Evolutionary conservation across 2,113 vertebrate genomes (phyloP), one percentile per base, ranked within the genome.

Genomic region (Passer domesticus): DNA sequence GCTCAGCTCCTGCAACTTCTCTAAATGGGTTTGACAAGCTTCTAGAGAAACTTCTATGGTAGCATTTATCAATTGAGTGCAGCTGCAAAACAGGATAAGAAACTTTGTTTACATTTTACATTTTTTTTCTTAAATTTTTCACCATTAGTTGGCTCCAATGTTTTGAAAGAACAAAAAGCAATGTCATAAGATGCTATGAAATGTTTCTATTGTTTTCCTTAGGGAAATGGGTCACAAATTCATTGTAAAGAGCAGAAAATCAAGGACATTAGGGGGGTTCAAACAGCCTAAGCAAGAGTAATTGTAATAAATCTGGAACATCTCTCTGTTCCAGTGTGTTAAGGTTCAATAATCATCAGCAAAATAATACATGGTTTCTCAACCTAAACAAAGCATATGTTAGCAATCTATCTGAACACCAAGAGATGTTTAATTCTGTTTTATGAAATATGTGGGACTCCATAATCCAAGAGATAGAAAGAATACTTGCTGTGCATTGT

Each of bases 131-230:
- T 41, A 79, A 62, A 47, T 75, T 81, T 92, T 79, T 89, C 64
- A 63, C 64, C 68, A 86, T 83, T 95, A 94, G 43, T 84, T 83
- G 79, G 82, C 50, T 62, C 70, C 30, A 60, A 5, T 83, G 78
- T 86, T 95, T 94, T 60, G 55, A 83, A 89, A 88, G 27, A 91
- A 74, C 10, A 37, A 44, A 86, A 78, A 91, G 74, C 35, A 76
- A 80, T 43, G 15, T 50, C 56, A 58, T 76, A 70, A 86, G 70
- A 89, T 37, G 49, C 39, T 93, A 83, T 66, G 46, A 83, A 96
- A 92, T 52, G 9, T 76, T 90, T 95, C 82, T 33, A 21, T 92
- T 94, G 37, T 95, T 96, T 90, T 69, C 76, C 73, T 73, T 76
- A 60, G 64, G 49, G 83, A 92, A 89, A 89, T 63, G 28, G 87